These are phyloP conservation scores for Achatina immaculata DNA, from an alignment of 1,140 invertebrate genomes.

Conservation along the genomic window DNA sequence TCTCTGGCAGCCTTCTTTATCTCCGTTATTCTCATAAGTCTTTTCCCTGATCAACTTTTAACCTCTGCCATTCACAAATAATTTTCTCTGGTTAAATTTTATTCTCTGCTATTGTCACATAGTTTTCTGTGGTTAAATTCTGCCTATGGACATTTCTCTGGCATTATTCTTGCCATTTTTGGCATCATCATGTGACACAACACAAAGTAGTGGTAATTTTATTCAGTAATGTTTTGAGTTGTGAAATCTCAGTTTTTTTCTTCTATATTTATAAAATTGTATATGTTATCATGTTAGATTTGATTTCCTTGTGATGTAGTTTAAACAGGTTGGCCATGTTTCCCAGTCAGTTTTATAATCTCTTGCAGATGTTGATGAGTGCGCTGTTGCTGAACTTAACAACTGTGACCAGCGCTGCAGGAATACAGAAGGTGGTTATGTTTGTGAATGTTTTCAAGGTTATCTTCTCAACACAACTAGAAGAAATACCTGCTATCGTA, in stretches of 20 bases:
- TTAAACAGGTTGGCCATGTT: neutral
- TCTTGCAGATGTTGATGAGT: constrained; percentile 39
- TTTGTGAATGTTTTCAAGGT: constrained; percentile 72
- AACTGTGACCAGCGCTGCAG: constrained; percentile 35
- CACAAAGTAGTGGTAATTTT: neutral
- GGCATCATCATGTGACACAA: neutral
- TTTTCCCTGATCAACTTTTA: too few species aligned
- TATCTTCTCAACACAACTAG: constrained; percentile 31
- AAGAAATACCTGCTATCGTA: constrained; percentile 34
- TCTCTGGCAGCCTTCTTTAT: too few species aligned
- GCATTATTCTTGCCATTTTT: neutral
- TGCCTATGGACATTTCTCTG: too few species aligned
- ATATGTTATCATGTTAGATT: neutral
- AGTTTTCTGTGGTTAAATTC: too few species aligned
- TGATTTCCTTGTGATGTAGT: neutral
- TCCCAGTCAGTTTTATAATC: neutral
- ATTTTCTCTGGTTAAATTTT: too few species aligned
- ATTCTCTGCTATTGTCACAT: too few species aligned
- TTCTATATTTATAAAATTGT: constrained; percentile 24
- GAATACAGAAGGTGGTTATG: constrained; percentile 77
- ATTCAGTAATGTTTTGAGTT: neutral
- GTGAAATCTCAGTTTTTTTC: neutral
- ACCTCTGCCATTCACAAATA: too few species aligned
- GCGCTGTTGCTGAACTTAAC: neutral
- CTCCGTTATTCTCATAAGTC: too few species aligned